Evolutionary conservation across 2,113 vertebrate genomes (phyloP).

Genomic region (Amphilophus citrinellus): DNA sequence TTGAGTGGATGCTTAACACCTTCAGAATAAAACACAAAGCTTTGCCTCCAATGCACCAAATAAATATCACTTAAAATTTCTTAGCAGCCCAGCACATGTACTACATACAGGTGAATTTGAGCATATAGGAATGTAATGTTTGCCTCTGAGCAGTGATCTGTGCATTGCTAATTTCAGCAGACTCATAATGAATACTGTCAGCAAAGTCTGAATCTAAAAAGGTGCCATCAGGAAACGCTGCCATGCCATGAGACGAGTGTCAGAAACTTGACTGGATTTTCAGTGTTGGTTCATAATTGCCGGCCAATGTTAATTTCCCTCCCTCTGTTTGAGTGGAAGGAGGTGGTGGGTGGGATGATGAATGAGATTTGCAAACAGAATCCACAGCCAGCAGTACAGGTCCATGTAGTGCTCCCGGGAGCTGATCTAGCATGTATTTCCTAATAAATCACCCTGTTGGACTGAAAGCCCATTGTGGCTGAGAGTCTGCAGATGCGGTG

Average conservation of each 20-base stretch:
- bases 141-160: not conserved
- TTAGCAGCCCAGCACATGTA: not conserved
- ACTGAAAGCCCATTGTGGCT: slow-evolving; percentile 22
- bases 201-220: slow-evolving; percentile 1
- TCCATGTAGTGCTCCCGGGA: slow-evolving; percentile 30
- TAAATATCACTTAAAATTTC: slow-evolving; percentile 15
- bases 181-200: slow-evolving; percentile 7
- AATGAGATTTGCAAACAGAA: slow-evolving; percentile 43
- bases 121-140: not conserved
- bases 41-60: slow-evolving; percentile 18
- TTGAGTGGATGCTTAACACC: slow-evolving; percentile 5
- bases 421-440: slow-evolving; percentile 46
- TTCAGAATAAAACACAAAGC: slow-evolving; percentile 18
- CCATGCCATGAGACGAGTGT: slow-evolving; percentile 6
- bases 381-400: slow-evolving; percentile 19
- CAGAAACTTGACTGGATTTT: slow-evolving; percentile 36
- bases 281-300: slow-evolving; percentile 38
- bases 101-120: not conserved
- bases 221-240: not conserved
- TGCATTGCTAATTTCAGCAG: not conserved
- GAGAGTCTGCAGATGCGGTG: not conserved
- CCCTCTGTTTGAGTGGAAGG: not conserved
- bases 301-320: slow-evolving; percentile 14
- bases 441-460: slow-evolving; percentile 56
- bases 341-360: slow-evolving; percentile 30